These are phyloP conservation scores for Mylabris phalerata DNA, from an alignment of 1,140 invertebrate genomes.

Conservation along the genomic window DNA sequence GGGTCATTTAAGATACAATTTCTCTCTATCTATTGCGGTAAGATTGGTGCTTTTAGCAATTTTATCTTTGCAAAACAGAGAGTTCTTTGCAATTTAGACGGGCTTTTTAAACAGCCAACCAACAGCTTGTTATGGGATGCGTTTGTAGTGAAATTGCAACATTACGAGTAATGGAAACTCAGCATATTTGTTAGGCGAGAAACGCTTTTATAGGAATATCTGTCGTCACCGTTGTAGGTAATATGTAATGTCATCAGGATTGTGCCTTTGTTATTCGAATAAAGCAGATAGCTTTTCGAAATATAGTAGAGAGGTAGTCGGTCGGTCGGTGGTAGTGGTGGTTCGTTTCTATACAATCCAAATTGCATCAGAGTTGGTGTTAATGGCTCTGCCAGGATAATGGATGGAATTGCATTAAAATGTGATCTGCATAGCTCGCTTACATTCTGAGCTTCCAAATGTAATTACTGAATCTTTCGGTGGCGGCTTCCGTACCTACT, in stretches of 20 bases:
- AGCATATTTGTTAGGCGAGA: too few species aligned
- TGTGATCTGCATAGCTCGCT: conserved; percentile 43
- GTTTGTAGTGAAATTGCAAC: too few species aligned
- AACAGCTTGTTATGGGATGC: too few species aligned
- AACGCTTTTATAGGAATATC: too few species aligned
- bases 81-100: too few species aligned
- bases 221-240: conserved; percentile 6
- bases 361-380: conserved; percentile 43
- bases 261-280: conserved; percentile 33
- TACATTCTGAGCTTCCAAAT: conserved; percentile 39
- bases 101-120: too few species aligned
- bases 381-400: conserved; percentile 44
- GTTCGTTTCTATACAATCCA: conserved; percentile 37
- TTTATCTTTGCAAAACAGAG: too few species aligned
- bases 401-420: conserved; percentile 47
- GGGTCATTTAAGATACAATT: too few species aligned
- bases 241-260: conserved; percentile 31
- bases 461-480: conserved; percentile 42
- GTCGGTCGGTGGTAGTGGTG: background rate
- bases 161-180: too few species aligned
- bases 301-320: conserved; percentile 21
- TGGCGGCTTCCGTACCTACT: conserved; percentile 27
- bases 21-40: too few species aligned
- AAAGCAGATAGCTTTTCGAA: conserved; percentile 40
- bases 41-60: too few species aligned